phyloP scores from a whole-genome alignment of 2,888 invertebrate species.

The Carterocephalus palaemon region DNA sequence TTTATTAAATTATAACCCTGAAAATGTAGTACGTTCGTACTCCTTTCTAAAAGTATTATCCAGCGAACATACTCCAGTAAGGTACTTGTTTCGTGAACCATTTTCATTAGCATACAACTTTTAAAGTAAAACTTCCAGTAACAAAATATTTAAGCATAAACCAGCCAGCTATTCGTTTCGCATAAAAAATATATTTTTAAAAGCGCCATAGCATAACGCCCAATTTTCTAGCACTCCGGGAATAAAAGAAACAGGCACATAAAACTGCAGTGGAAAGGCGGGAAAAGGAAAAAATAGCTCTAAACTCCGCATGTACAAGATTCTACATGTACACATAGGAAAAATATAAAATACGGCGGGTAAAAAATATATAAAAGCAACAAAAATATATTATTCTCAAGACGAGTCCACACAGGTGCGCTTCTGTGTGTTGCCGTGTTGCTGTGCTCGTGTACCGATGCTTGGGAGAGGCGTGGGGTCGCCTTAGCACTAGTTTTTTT shows the following conservation, averaged over 20 bases:
- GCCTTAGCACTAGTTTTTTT: constrained; percentile 19
- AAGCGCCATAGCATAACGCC: constrained; percentile 23
- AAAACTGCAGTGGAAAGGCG: constrained; percentile 36
- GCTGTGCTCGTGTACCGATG: constrained; percentile 42
- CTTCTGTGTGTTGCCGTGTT: constrained; percentile 35
- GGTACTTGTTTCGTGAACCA: neutral
- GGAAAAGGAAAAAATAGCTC: constrained; percentile 36
- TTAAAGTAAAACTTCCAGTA: constrained; percentile 8
- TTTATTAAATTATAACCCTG: too few relatives aligned
- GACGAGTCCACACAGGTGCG: constrained; percentile 67
- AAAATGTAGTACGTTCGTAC: too few relatives aligned
- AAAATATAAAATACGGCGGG: constrained; percentile 73
- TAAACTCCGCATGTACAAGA: constrained; percentile 27
- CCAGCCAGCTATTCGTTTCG: constrained; percentile 7
- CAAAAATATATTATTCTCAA: constrained; percentile 78
- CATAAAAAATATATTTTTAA: constrained; percentile 22
- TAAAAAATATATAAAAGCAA: constrained; percentile 77
- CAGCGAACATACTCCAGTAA: constrained; percentile 1
- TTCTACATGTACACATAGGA: constrained; percentile 54
- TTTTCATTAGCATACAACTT: constrained; percentile 6
- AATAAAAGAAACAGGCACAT: constrained; percentile 26
- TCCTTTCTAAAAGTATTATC: too few relatives aligned
- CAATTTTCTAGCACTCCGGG: constrained; percentile 21
- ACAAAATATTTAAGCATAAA: constrained; percentile 18
- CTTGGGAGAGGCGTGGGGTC: constrained; percentile 42